phyloP scores from a whole-genome alignment of 2,113 vertebrate genomes.

The Theristicus caerulescens region DNA sequence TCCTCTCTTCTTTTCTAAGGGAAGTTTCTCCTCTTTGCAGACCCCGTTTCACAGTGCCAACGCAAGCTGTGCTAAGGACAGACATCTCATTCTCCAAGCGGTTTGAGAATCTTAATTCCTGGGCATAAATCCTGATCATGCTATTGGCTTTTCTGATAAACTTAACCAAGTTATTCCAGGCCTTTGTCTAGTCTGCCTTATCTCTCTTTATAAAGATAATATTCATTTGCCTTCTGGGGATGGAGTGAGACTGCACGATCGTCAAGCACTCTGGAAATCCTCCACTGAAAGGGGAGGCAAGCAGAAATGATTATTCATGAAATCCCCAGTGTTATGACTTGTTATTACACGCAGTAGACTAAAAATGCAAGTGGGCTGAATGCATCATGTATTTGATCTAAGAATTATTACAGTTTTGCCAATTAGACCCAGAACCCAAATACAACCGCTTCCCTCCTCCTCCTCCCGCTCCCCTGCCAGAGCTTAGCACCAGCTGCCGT shows the following conservation, averaged over 20 bases:
- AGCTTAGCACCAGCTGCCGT: not conserved
- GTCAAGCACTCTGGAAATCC: not conserved
- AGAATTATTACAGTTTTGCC: not conserved
- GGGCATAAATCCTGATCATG: not conserved
- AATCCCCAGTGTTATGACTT: not conserved
- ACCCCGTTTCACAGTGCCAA: fast-evolving
- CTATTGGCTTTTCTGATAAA: not conserved
- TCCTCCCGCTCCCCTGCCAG: not conserved
- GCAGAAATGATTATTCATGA: not conserved
- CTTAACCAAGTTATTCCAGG: not conserved
- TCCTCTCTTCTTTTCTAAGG: not conserved
- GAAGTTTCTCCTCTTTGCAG: not conserved
- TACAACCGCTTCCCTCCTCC: not conserved
- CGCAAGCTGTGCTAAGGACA: not conserved
- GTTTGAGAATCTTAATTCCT: not conserved
- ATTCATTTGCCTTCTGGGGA: not conserved
- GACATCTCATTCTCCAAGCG: not conserved
- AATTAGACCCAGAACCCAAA: not conserved
- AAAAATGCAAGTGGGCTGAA: not conserved
- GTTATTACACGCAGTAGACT: not conserved
- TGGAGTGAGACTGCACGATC: not conserved
- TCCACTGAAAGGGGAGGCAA: not conserved
- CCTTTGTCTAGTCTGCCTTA: not conserved
- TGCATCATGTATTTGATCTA: not conserved
- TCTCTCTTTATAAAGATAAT: not conserved